Evolutionary conservation across 2,113 vertebrate genomes (phyloP).

Genomic region (Telmatochromis brichardi): DNA sequence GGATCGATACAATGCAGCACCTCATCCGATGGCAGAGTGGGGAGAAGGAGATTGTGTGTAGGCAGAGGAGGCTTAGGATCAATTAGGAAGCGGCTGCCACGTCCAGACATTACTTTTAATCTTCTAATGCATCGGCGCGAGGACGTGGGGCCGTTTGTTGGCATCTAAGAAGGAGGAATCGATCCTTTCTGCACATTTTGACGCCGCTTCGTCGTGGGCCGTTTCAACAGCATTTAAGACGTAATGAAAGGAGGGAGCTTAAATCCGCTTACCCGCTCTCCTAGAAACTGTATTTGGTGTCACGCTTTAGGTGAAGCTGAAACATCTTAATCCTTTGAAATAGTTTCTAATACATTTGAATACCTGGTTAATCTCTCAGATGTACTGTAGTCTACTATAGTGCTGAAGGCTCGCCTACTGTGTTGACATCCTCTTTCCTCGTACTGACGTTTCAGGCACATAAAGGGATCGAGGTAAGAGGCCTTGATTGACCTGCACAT

Average conservation of each 20-base stretch:
- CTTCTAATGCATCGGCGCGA: constrained; percentile 70
- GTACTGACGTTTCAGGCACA: constrained; percentile 15
- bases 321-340: constrained; percentile 67
- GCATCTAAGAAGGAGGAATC: constrained; percentile 59
- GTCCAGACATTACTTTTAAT: constrained; percentile 73
- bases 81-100: constrained; percentile 65
- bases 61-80: constrained; percentile 51
- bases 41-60: constrained; percentile 1
- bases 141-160: constrained; percentile 47
- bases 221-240: constrained; percentile 47
- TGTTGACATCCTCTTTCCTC: constrained; percentile 46
- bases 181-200: constrained; percentile 56
- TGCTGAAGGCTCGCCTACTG: constrained; percentile 22
- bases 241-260: constrained; percentile 41
- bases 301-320: constrained; percentile 51
- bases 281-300: constrained; percentile 55
- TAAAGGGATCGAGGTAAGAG: background rate
- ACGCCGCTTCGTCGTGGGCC: constrained; percentile 12
- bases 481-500: constrained; percentile 25
- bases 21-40: constrained; percentile 42
- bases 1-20: constrained; percentile 62
- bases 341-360: constrained; percentile 67
- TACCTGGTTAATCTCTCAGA: constrained; percentile 56
- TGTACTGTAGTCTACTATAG: constrained; percentile 37
- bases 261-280: constrained; percentile 55